phyloP scores from a whole-genome alignment of 2,113 vertebrate species.

The Tilapia sparmanii region DNA sequence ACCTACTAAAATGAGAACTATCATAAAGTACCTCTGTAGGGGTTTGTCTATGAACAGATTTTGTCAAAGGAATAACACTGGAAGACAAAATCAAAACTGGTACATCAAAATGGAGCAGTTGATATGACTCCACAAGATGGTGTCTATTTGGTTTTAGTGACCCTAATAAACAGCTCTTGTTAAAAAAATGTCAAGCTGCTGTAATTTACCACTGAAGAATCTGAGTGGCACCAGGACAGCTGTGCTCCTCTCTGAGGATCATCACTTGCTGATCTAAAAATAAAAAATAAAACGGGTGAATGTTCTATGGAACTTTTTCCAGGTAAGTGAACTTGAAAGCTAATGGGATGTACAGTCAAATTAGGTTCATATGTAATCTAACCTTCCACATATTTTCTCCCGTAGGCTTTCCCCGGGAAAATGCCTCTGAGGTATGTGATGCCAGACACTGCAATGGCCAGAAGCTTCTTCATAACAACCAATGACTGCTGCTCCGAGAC shows the following conservation, averaged over 20 bases:
- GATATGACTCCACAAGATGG: background rate
- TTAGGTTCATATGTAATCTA: background rate
- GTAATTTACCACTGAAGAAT: slow-evolving; percentile 85
- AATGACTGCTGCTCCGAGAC: slow-evolving; percentile 84
- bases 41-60: background rate
- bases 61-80: background rate
- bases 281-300: background rate
- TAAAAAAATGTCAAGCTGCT: background rate
- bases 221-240: slow-evolving; percentile 83
- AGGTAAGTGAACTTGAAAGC: background rate
- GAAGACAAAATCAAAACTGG: background rate
- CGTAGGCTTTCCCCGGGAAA: slow-evolving; percentile 90
- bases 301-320: background rate
- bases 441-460: slow-evolving; percentile 91
- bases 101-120: background rate
- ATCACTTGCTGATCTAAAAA: slow-evolving; percentile 85
- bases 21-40: background rate
- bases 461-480: slow-evolving; percentile 84
- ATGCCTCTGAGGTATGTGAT: slow-evolving; percentile 93
- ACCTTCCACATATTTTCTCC: slow-evolving; percentile 91
- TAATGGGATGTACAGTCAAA: background rate
- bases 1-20: background rate
- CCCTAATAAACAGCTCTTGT: background rate
- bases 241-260: slow-evolving; percentile 85
- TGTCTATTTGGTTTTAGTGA: background rate